Conservation (phyloP, 2,113 vertebrate species). For the Aptenodytes patagonicus region DNA sequence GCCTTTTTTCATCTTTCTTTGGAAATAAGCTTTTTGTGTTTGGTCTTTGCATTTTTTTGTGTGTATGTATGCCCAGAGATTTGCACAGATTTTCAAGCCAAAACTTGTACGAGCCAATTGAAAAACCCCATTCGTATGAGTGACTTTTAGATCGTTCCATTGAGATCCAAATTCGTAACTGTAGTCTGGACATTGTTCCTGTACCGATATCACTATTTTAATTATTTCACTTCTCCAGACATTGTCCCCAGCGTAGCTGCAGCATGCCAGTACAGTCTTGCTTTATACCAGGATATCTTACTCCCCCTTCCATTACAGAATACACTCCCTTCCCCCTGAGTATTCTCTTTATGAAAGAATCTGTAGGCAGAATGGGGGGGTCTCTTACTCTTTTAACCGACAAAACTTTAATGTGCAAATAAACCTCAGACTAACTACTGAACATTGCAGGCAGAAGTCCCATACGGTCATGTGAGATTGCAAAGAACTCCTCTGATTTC, state of each 20-base stretch:
- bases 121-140: background rate
- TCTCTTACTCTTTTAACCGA: background rate
- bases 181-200: background rate
- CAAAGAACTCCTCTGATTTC: background rate
- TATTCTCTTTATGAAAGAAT: background rate
- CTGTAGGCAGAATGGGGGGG: background rate
- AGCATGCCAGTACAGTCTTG: background rate
- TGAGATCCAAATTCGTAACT: background rate
- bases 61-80: background rate
- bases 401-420: background rate
- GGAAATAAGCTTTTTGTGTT: background rate
- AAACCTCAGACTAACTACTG: background rate
- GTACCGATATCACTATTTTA: background rate
- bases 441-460: background rate
- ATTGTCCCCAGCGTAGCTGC: background rate
- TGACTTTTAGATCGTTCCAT: background rate
- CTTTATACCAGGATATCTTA: background rate
- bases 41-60: background rate
- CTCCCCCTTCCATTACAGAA: background rate
- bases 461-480: fast-evolving
- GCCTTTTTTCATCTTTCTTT: background rate
- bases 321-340: background rate
- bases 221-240: background rate
- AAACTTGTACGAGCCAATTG: background rate
- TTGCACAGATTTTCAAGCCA: background rate